Percentiles rank a stretch among this genome's conserved stretches.
phyloP scores from a whole-genome alignment of 1,140 invertebrate genomes.

The Lucilia cuprina region DNA sequence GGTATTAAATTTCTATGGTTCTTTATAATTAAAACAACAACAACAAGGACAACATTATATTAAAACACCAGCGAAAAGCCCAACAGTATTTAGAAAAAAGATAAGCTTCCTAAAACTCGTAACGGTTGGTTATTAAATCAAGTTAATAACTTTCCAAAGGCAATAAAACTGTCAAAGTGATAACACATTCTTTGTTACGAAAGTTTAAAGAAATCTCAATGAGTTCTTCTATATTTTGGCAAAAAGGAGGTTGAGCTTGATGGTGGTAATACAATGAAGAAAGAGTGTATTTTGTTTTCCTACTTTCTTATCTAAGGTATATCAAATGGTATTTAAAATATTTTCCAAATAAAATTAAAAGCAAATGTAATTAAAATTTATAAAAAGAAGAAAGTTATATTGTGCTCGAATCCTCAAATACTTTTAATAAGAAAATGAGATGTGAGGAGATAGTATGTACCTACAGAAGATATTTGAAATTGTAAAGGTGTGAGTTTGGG shows the following conservation, averaged over 20 bases:
- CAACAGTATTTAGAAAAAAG: background rate
- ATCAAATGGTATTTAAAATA: slow-evolving; percentile 19
- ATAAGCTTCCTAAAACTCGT: slow-evolving; percentile 8
- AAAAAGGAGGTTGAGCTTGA: background rate
- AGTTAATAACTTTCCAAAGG: slow-evolving; percentile 28
- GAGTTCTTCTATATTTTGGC: background rate
- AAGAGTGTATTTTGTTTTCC: background rate
- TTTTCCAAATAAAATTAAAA: background rate
- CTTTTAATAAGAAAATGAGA: too few relatives aligned
- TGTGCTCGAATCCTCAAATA: too few relatives aligned
- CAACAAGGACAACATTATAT: background rate
- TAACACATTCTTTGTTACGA: slow-evolving; percentile 17
- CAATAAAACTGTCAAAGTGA: slow-evolving; percentile 31
- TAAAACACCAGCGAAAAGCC: background rate
- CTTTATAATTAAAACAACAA: background rate
- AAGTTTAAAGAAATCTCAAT: slow-evolving; percentile 14
- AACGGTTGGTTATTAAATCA: slow-evolving; percentile 26
- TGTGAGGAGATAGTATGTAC: too few relatives aligned
- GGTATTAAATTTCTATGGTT: slow-evolving; percentile 15
- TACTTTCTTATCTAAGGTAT: slow-evolving; percentile 16
- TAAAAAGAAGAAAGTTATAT: background rate
- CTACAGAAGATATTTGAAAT: too few relatives aligned
- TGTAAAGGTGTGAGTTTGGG: too few relatives aligned
- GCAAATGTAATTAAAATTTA: background rate
- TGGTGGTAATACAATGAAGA: background rate